Conservation (phyloP, 2,797 vertebrate species). For the Sebastes cheni region DNA sequence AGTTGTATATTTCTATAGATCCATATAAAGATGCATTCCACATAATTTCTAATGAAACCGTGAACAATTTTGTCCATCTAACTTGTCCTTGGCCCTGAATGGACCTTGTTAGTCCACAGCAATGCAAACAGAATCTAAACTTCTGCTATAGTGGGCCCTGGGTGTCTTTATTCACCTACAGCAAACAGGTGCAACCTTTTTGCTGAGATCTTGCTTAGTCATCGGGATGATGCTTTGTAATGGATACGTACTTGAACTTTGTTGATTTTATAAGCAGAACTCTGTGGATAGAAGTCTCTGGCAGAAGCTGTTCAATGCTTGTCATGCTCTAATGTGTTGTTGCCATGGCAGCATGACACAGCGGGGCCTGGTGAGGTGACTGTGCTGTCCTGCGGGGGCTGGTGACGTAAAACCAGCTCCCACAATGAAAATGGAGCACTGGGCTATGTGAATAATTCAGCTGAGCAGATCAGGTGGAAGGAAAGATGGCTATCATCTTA, state of each 20-base stretch:
- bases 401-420: conserved; percentile 63
- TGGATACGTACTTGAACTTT: background rate
- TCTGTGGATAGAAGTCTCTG: conserved; percentile 10
- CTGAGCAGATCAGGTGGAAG: conserved; percentile 62
- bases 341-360: conserved; percentile 71
- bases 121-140: background rate
- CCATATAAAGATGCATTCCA: background rate
- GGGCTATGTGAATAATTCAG: conserved; percentile 76
- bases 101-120: background rate
- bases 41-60: background rate
- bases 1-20: background rate
- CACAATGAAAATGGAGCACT: conserved; percentile 65
- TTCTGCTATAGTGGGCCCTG: background rate
- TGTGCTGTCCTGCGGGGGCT: conserved; percentile 38
- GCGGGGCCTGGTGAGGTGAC: conserved; percentile 57
- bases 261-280: background rate
- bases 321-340: conserved; percentile 55
- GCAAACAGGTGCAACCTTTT: background rate
- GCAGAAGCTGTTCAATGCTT: conserved; percentile 14
- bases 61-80: background rate
- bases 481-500: conserved; percentile 28
- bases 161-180: background rate
- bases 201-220: background rate
- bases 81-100: background rate
- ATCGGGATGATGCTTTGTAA: background rate